Percentiles rank a stretch among this genome's conserved stretches.
These are phyloP conservation scores for Luffia ferchaultella DNA, from an alignment of 2,888 invertebrate species.

Conservation along the genomic window DNA sequence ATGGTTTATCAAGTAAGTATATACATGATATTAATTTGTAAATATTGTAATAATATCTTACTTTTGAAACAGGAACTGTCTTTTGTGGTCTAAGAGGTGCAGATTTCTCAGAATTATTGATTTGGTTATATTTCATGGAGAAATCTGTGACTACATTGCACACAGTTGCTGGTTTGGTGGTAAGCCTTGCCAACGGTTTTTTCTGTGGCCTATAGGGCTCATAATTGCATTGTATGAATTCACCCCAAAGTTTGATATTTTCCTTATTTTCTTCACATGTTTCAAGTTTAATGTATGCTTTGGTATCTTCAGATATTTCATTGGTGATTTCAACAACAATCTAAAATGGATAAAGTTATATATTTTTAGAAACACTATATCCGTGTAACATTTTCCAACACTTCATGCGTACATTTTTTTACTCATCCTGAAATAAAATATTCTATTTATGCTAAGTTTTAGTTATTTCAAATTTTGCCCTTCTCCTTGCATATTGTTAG, in stretches of 20 bases:
- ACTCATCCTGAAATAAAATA: no score
- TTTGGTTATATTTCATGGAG: conserved; percentile 48
- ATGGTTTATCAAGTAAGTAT: no score
- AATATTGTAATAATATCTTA: no score
- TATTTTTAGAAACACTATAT: no score
- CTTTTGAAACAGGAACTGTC: conserved; percentile 26
- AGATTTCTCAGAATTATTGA: conserved; percentile 8
- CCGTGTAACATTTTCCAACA: no score
- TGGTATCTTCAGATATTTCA: conserved; percentile 51
- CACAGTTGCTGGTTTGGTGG: conserved; percentile 36
- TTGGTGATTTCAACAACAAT: conserved; percentile 52
- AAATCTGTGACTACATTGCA: conserved; percentile 52
- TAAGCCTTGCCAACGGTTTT: conserved; percentile 42
- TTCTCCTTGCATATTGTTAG: no score
- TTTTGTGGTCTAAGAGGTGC: conserved; percentile 17
- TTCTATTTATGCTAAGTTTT: no score
- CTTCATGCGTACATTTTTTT: no score
- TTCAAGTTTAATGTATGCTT: conserved; percentile 46
- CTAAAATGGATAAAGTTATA: no score
- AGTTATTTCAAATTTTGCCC: no score
- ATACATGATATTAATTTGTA: no score
- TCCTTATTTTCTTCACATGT: conserved; percentile 31
- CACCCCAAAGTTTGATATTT: conserved; percentile 49
- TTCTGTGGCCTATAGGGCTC: conserved; percentile 43
- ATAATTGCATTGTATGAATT: conserved; percentile 44